Percentiles rank a stretch among this genome's conserved stretches.
These are phyloP conservation scores for Drosophila melanica DNA, from an alignment of 1,140 invertebrate genomes.

Conservation along the genomic window DNA sequence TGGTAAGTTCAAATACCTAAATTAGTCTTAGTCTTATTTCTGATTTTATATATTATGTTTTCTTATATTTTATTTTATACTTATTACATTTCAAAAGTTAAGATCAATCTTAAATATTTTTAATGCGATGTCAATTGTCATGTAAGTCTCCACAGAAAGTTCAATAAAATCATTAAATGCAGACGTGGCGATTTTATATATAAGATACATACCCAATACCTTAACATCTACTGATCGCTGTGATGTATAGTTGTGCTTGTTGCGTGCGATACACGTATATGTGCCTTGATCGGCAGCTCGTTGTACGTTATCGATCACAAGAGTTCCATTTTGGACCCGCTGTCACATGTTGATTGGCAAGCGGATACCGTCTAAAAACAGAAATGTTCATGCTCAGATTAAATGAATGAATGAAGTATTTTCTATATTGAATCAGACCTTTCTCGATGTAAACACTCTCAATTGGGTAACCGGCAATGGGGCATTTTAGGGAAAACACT, in stretches of 20 bases:
- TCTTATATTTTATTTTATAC: too few relatives aligned
- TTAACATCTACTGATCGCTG: conserved; percentile 86
- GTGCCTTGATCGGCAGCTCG: conserved; percentile 87
- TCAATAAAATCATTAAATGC: not conserved
- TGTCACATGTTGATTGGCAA: conserved; percentile 89
- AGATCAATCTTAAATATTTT: too few relatives aligned
- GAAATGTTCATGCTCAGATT: not conserved
- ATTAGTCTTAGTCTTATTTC: too few relatives aligned
- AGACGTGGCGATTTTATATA: too few relatives aligned
- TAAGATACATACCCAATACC: conserved; percentile 85
- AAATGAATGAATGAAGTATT: too few relatives aligned
- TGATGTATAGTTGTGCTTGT: conserved; percentile 86
- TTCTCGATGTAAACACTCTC: conserved; percentile 88
- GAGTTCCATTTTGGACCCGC: conserved; percentile 87
- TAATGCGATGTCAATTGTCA: too few relatives aligned
- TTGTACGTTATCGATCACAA: conserved; percentile 88
- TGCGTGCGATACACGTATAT: conserved; percentile 88
- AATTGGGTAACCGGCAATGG: conserved; percentile 89
- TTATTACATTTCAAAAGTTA: too few relatives aligned
- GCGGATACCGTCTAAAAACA: conserved; percentile 85
- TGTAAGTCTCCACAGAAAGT: too few relatives aligned
- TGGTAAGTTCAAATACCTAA: not conserved
- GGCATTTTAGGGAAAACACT: conserved; percentile 87
- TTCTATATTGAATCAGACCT: conserved; percentile 84
- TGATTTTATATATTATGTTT: too few relatives aligned